phyloP scores from a whole-genome alignment of 2,113 vertebrate genomes.

The Dipodomys merriami region DNA sequence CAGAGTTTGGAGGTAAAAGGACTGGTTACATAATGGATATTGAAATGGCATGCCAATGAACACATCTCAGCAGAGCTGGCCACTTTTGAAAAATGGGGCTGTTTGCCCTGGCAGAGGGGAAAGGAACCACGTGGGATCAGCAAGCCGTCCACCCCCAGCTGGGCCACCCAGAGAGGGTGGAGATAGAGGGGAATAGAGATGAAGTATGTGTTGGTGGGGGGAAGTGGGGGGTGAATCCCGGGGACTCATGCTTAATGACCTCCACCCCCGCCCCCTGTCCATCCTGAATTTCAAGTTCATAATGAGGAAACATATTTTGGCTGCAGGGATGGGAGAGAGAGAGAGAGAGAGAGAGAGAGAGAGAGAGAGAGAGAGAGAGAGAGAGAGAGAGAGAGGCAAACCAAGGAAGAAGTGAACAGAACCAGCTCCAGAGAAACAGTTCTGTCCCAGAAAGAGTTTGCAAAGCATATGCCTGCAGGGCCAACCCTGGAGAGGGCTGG shows the following conservation, averaged over 20 bases:
- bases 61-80: background rate
- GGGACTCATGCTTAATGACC: slow-evolving; percentile 74
- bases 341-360: slow-evolving; percentile 8
- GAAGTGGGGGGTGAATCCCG: background rate
- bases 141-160: slow-evolving; percentile 32
- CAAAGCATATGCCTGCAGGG: background rate
- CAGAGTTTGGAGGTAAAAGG: slow-evolving; percentile 50
- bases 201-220: background rate
- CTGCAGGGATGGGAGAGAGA: slow-evolving; percentile 6
- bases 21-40: slow-evolving; percentile 51
- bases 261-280: slow-evolving; percentile 68
- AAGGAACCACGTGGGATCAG: slow-evolving; percentile 29
- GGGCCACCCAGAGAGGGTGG: background rate
- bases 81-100: slow-evolving; percentile 49
- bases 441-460: background rate
- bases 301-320: slow-evolving; percentile 76
- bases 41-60: slow-evolving; percentile 30
- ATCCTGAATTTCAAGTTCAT: slow-evolving; percentile 82
- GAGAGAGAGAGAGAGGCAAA: slow-evolving; percentile 15
- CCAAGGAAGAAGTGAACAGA: background rate
- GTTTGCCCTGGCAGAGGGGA: slow-evolving; percentile 1
- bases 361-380: slow-evolving; percentile 28
- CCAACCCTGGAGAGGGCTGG: background rate
- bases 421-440: background rate
- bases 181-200: slow-evolving; percentile 18